A percentile compares a stretch with the other conserved stretches of the same genome.
Evolutionary conservation across 2,888 invertebrate genomes (phyloP).

Genomic region (Dasysyrphus albostriatus): DNA sequence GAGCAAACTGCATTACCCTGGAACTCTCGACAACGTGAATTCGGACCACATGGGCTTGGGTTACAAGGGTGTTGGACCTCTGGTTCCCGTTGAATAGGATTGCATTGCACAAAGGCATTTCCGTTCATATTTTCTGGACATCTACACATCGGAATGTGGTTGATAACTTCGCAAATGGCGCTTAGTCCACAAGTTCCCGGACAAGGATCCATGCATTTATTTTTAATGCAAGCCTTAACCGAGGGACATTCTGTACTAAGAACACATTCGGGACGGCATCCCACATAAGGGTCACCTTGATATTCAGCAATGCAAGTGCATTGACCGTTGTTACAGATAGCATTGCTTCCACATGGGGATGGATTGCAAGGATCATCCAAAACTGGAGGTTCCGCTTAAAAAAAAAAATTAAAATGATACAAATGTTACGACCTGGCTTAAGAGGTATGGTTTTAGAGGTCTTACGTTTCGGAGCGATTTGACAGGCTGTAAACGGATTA

Average conservation of each 20-base stretch:
- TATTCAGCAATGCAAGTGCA: slow-evolving; percentile 89
- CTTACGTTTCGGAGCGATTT: slow-evolving; percentile 84
- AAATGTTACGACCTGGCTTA: background rate
- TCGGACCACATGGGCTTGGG: slow-evolving; percentile 90
- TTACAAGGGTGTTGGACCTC: slow-evolving; percentile 87
- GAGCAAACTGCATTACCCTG: slow-evolving; percentile 88
- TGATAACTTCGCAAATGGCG: slow-evolving; percentile 90
- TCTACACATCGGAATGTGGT: slow-evolving; percentile 91
- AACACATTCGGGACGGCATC: slow-evolving; percentile 92
- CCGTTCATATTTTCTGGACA: slow-evolving; percentile 89
- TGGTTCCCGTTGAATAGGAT: slow-evolving; percentile 77
- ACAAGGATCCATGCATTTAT: slow-evolving; percentile 92
- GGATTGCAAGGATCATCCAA: slow-evolving; percentile 85
- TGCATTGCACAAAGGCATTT: slow-evolving; percentile 88
- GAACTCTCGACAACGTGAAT: slow-evolving; percentile 87
- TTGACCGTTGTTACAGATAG: slow-evolving; percentile 87
- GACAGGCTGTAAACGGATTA: slow-evolving; percentile 88
- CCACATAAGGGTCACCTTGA: slow-evolving; percentile 90
- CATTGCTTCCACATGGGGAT: slow-evolving; percentile 89
- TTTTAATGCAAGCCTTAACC: slow-evolving; percentile 88
- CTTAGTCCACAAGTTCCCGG: slow-evolving; percentile 90
- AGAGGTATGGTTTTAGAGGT: slow-evolving; percentile 83
- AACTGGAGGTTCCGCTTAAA: slow-evolving; percentile 78
- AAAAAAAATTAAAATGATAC: slow-evolving; percentile 54
- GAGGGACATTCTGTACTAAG: slow-evolving; percentile 89